Evolutionary conservation across 2,113 vertebrate species (phyloP).

Genomic region (Dromaius novaehollandiae): DNA sequence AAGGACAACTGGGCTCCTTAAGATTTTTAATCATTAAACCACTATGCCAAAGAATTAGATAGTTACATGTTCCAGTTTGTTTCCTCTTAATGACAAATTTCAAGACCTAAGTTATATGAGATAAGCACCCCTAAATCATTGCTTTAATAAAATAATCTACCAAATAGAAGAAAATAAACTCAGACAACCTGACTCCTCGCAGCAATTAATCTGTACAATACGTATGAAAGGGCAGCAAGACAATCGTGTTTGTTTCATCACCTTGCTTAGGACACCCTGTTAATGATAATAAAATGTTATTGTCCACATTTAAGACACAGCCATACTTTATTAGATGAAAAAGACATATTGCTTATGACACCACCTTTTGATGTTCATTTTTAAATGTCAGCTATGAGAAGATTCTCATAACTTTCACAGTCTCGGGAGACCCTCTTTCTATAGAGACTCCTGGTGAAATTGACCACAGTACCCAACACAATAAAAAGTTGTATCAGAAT

Average conservation of each 20-base stretch:
- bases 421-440: background rate
- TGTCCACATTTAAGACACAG: background rate
- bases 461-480: background rate
- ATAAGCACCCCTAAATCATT: background rate
- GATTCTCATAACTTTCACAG: background rate
- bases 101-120: background rate
- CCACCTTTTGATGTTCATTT: background rate
- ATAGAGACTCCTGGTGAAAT: background rate
- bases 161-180: background rate
- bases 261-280: background rate
- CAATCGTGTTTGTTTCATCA: background rate
- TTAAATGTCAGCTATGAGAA: background rate
- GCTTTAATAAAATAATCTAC: background rate
- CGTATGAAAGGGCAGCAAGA: background rate
- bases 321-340: background rate
- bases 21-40: background rate
- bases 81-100: background rate
- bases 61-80: background rate
- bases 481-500: background rate
- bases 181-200: background rate
- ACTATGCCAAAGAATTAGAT: background rate
- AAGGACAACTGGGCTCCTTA: background rate
- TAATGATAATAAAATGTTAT: background rate
- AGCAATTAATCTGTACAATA: constrained; percentile 5
- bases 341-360: background rate